Percentiles rank a stretch among this genome's conserved stretches.
These are phyloP conservation scores for Schrankia costaestrigalis DNA, from an alignment of 2,888 invertebrate genomes.

Conservation along the genomic window DNA sequence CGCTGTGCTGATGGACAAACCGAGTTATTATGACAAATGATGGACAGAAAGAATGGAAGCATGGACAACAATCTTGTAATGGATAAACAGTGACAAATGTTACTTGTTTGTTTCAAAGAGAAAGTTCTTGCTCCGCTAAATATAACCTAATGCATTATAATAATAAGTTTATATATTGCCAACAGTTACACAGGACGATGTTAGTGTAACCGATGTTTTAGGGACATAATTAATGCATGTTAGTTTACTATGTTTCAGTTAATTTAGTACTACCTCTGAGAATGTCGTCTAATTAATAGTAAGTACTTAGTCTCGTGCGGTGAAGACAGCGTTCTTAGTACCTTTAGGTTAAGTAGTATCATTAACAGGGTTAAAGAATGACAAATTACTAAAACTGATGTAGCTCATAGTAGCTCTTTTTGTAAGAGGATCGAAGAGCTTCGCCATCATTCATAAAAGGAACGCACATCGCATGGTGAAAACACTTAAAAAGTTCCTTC, in stretches of 20 bases:
- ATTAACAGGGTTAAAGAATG: not conserved
- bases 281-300: constrained; percentile 12
- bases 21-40: constrained; percentile 60
- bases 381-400: too few relatives aligned
- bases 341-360: constrained; percentile 1
- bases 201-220: constrained; percentile 11
- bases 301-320: constrained; percentile 5
- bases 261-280: constrained; percentile 7
- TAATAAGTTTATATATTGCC: constrained; percentile 1
- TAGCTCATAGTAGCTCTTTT: too few relatives aligned
- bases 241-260: constrained; percentile 16
- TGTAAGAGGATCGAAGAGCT: too few relatives aligned
- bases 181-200: constrained; percentile 9
- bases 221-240: constrained; percentile 10
- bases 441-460: too few relatives aligned
- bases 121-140: constrained; percentile 23
- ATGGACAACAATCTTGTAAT: constrained; percentile 21
- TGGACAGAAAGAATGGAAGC: constrained; percentile 34
- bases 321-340: constrained; percentile 1
- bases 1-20: too few relatives aligned
- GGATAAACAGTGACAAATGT: constrained; percentile 31
- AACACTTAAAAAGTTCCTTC: too few relatives aligned
- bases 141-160: constrained; percentile 11
- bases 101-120: constrained; percentile 28
- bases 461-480: too few relatives aligned